Evolutionary conservation across 2,797 vertebrate species (phyloP), one percentile per base, ranked within the genome.

Genomic region (Malacoraja senta): DNA sequence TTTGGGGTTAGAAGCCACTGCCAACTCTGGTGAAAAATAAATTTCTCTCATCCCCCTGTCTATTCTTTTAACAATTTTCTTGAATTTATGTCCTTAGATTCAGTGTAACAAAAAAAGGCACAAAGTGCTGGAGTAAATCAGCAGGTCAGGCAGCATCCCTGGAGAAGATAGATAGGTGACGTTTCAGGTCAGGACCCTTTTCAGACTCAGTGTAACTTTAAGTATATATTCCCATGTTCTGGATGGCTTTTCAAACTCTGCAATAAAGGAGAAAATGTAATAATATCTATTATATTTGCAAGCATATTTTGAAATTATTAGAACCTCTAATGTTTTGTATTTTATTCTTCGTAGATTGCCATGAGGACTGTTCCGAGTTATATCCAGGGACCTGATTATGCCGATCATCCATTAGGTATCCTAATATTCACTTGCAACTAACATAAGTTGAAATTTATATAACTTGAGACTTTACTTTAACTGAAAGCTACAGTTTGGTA

Each of bases 321-420:
- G 90, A 92, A 76, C 12, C 1, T 92, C 35, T 76, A 58, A 92
- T 53, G 13, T 44, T 53, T 29, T 76, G 38, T 12, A 19, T 93
- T 24, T 88, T 78, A 63, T 91, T 95, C 94, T 95, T 71, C 94
- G 94, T 95, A 99, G 99, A 99, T 98, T 79, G 98, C 98, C 93
- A 97, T 98, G 95, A 97, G 98, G 95, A 97, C 95, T 74, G 98
- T 99, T 95, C 97, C 99, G 68, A 97, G 97, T 94, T 98, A 98
- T 93, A 99, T 99, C 96, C 98, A 98, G 95, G 98, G 98, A 95
- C 99, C 99, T 0, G 99, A 99, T 96, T 99, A 99, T 96, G 98
- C 99, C 61, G 98, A 99, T 95, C 99, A 99, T 94, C 98, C 98
- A 1, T 96, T 99, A 98, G 99, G 99, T 99, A 98, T 98, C 61